phyloP scores from a whole-genome alignment of 2,888 invertebrate genomes.

The Lasioglossum vierecki region DNA sequence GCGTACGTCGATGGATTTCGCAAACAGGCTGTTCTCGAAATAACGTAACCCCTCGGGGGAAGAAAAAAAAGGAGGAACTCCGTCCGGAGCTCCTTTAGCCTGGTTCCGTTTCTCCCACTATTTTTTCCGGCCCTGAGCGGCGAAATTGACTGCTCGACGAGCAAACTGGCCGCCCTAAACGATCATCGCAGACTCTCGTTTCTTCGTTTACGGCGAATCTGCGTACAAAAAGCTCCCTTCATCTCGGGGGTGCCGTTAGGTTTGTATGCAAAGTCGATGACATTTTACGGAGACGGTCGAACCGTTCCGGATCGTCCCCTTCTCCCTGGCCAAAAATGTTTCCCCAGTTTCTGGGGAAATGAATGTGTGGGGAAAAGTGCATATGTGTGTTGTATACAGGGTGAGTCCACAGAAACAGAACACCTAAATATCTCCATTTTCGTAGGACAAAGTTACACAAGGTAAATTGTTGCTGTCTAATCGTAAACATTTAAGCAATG shows the following conservation, averaged over 20 bases:
- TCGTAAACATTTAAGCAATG: no score
- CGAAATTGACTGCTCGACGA: not conserved
- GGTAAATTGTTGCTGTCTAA: no score
- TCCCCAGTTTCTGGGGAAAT: not conserved
- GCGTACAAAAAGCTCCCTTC: not conserved
- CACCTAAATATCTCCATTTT: no score
- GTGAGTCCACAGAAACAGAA: no score
- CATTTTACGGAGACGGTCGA: not conserved
- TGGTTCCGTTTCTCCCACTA: not conserved
- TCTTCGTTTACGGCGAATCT: not conserved
- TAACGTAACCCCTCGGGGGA: not conserved
- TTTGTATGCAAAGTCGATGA: not conserved
- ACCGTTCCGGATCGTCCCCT: not conserved
- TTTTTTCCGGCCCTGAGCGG: not conserved
- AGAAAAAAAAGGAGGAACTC: not conserved
- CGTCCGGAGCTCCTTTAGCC: not conserved
- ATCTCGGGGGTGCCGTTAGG: not conserved
- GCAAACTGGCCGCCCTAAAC: not conserved
- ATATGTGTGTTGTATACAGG: no score
- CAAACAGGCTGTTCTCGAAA: constrained; percentile 23
- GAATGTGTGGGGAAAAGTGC: no score
- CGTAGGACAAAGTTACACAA: no score
- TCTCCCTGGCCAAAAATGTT: not conserved
- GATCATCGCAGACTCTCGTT: not conserved
- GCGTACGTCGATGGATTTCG: constrained; percentile 16